Evolutionary conservation across 2,888 invertebrate species (phyloP), one percentile per base, ranked within the genome.

Genomic region (Tryphoninae sp.): DNA sequence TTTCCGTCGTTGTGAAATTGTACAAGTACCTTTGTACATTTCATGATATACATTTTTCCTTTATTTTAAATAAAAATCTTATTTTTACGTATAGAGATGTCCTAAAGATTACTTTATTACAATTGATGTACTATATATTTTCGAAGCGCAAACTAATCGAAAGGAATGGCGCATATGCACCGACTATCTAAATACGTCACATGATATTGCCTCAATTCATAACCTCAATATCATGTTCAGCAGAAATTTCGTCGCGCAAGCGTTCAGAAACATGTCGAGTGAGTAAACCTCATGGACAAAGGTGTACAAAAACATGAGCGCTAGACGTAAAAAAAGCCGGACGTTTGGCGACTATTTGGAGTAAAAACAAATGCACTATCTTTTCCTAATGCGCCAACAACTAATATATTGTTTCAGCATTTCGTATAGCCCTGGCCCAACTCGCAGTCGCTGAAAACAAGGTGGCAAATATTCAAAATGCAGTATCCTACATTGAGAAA

Each of bases 341-440:
- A 2, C 78, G 22, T 49, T 2, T 59, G 45, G 49, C 16, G 9
- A 16, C 40, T 3, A 68, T 55, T 19, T 73, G 22, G 16, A 59
- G 42, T 11, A n/a, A 61, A 58, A 8, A 22, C 40, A 11, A 55
- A 16, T 53, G 19, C 16, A 55, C 22, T 4, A 55, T 13, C 45
- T 45, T 45, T 45, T 3, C 2, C 3, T 13, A 45, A 13, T 3
- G 13, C 13, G 9, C 6, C 33, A 33, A 33, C 58, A 58, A 23
- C 23, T 2, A 64, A 64, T 13, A 33, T 65, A 55, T 61, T 22
- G 83, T 89, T 88, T 68, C 84, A 96, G 96, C 93, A 72, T 92
- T 96, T 68, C 94, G 94, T 87, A 91, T 98, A 83, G 98, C 96
- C 0, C 91, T 98, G 83, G 93, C 98, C n/a, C 99, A 99, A 92